Percentiles rank a stretch among this genome's conserved stretches.
Conservation (phyloP, 1,140 invertebrate species). For the Lepidurus arcticus region DNA sequence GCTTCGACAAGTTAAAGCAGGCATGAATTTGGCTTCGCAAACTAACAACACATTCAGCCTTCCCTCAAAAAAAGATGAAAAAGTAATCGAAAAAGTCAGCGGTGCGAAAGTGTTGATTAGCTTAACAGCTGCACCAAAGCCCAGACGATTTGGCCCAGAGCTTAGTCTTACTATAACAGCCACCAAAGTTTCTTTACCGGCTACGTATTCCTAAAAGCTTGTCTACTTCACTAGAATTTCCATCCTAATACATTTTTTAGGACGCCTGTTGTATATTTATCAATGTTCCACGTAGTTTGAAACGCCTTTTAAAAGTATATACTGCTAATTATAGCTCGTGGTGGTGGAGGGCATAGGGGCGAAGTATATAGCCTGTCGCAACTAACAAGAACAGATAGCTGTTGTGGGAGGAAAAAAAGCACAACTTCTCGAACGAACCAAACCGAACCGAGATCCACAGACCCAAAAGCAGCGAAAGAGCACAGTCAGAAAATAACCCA, state of each 20-base stretch:
- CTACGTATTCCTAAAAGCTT: neutral
- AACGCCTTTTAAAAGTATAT: neutral
- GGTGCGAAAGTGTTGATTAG: constrained; percentile 4
- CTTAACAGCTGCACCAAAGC: neutral
- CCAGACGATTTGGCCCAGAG: neutral
- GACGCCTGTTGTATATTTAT: neutral
- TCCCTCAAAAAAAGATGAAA: neutral
- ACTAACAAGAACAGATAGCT: too few species aligned
- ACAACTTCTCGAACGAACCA: too few species aligned
- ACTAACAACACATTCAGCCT: neutral
- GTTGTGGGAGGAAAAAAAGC: too few species aligned
- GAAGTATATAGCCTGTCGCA: neutral
- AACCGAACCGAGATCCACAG: too few species aligned
- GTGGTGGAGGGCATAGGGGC: neutral
- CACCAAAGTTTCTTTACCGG: neutral
- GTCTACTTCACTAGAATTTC: neutral
- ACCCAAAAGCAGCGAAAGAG: too few species aligned
- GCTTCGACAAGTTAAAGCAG: neutral
- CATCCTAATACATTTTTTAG: neutral
- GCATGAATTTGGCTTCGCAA: neutral
- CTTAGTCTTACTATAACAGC: neutral
- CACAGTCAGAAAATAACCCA: neutral
- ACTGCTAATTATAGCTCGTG: neutral
- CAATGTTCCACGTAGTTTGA: neutral
- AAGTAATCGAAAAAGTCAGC: neutral